Percentiles rank a stretch among this genome's conserved stretches.
Evolutionary conservation across 2,113 vertebrate genomes (phyloP).

Genomic region (Brienomyrus longianalis): DNA sequence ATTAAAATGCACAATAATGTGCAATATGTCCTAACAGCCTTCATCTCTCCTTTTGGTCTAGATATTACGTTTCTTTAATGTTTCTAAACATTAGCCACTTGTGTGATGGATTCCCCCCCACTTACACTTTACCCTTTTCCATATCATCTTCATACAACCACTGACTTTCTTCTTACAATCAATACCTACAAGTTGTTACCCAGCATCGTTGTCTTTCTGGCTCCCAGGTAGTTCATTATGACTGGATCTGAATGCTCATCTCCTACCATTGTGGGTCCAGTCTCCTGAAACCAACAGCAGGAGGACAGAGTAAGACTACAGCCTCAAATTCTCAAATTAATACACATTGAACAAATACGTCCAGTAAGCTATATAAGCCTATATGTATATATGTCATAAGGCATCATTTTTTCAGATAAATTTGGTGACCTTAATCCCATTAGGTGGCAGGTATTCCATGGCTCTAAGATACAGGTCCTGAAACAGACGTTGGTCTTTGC

Average conservation of each 20-base stretch:
- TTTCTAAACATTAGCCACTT: background rate
- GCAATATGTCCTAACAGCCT: background rate
- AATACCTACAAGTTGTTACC: constrained; percentile 94
- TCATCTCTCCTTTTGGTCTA: background rate
- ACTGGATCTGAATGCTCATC: constrained; percentile 79
- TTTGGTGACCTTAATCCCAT: background rate
- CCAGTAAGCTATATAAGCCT: background rate
- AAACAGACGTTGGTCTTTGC: background rate
- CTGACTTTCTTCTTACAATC: background rate
- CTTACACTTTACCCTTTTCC: background rate
- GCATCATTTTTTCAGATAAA: background rate
- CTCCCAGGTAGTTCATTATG: constrained; percentile 84
- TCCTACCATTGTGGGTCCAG: constrained; percentile 86
- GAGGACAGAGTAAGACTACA: background rate
- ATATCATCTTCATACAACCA: background rate
- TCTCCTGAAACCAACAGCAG: constrained; percentile 67
- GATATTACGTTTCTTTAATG: background rate
- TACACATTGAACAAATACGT: background rate
- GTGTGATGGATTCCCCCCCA: no score
- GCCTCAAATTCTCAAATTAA: background rate
- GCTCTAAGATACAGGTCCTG: no score
- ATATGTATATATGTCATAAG: background rate
- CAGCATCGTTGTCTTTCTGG: constrained; percentile 73
- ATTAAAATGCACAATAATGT: background rate
- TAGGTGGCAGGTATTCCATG: background rate